Evolutionary conservation across 2,888 invertebrate species (phyloP).

Genomic region (Nemoura dubitans): DNA sequence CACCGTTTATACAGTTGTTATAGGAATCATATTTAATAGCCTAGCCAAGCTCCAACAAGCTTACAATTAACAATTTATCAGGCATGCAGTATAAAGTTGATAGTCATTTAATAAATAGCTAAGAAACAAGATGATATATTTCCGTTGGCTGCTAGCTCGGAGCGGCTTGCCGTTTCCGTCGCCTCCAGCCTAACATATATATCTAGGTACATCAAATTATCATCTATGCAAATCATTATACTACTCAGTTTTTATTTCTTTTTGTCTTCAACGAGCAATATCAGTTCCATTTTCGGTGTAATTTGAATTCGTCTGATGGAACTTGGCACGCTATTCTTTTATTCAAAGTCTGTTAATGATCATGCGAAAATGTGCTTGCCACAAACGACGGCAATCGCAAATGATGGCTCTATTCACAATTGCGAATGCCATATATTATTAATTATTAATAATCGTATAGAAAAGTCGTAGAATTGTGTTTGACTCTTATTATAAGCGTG

Average conservation of each 20-base stretch:
- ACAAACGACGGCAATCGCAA: background rate
- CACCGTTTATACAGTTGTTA: constrained; percentile 43
- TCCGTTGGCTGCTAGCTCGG: constrained; percentile 15
- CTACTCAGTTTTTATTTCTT: background rate
- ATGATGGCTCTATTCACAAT: background rate
- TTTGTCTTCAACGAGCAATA: constrained; percentile 4
- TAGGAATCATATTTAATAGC: constrained; percentile 38
- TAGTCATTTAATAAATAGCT: constrained; percentile 39
- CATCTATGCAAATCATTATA: background rate
- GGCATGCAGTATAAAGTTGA: constrained; percentile 36
- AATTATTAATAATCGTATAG: background rate
- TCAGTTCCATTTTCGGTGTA: background rate
- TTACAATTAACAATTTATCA: constrained; percentile 44
- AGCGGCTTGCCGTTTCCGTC: background rate
- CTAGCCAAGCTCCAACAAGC: constrained; percentile 30
- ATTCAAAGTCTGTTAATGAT: background rate
- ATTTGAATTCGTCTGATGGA: background rate
- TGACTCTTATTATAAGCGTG: background rate
- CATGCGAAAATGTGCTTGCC: background rate
- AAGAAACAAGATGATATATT: constrained; percentile 30
- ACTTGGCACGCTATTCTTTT: background rate
- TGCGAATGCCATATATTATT: background rate
- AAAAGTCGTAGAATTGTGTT: too few species aligned
- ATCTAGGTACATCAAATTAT: background rate
- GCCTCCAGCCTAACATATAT: background rate